phyloP scores from a whole-genome alignment of 2,888 invertebrate genomes.

The Bembecia ichneumoniformis region DNA sequence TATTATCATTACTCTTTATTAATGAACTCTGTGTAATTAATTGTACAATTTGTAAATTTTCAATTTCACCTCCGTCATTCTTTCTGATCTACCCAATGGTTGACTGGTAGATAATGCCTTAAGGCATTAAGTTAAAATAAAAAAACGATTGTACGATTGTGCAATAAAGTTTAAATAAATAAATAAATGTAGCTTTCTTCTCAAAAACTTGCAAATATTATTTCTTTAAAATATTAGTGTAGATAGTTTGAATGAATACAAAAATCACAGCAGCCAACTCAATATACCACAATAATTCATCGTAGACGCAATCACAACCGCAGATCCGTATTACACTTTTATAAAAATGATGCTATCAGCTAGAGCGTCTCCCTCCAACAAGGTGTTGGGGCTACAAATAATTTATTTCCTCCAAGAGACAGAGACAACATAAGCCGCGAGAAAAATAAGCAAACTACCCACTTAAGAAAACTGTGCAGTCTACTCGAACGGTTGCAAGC shows the following conservation, averaged over 20 bases:
- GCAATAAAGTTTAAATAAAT: too few species aligned
- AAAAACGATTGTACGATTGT: too few species aligned
- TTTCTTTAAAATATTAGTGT: too few species aligned
- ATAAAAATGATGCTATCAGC: constrained; percentile 68
- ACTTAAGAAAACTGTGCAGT: constrained; percentile 50
- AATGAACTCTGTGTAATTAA: too few species aligned
- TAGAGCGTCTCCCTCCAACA: constrained; percentile 36
- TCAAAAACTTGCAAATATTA: too few species aligned
- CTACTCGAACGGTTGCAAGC: constrained; percentile 16
- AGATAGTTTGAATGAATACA: not conserved
- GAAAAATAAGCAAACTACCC: constrained; percentile 69
- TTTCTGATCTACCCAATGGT: too few species aligned
- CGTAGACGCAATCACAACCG: constrained; percentile 53
- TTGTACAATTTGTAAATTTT: too few species aligned
- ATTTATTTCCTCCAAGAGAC: constrained; percentile 58
- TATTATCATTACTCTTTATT: too few species aligned
- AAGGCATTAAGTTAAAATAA: too few species aligned
- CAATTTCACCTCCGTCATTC: too few species aligned
- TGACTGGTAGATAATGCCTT: too few species aligned
- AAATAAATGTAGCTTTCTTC: too few species aligned
- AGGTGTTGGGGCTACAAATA: constrained; percentile 67
- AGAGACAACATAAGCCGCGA: constrained; percentile 62
- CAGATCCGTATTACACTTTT: constrained; percentile 64
- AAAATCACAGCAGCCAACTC: not conserved
- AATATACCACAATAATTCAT: not conserved